Base-by-base conservation (phyloP, 2,797 vertebrate species). In the Acipenser ruthenus region DNA sequence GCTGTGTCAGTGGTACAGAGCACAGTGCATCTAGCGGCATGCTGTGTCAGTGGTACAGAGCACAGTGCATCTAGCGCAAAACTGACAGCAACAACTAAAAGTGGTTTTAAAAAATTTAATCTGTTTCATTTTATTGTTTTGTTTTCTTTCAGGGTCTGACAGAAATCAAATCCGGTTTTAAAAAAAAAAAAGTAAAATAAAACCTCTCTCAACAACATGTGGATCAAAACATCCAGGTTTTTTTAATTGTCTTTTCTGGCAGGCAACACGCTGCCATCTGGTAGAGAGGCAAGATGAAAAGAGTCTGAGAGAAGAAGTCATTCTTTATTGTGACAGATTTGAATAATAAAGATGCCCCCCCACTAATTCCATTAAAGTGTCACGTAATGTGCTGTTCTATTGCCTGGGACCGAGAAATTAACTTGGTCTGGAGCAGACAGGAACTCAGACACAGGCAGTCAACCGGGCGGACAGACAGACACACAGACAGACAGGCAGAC, bases 271-370 rank as follows among this genome's bases (percentile, higher is more conserved):
- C 59, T 53, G 69, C 73, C 84, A 84, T 84, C 78, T 60, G 70
- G 56, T 63, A 65, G 58, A 71, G 70, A 74, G 72, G 71, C 65
- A 66, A 70, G 74, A 55, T 65, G 62, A 75, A 68, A 70, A 76
- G 70, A 23, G 68, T 71, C 78, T 79, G 75, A 63, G 18, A 48
- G 64, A 66, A 70, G 72, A 77, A 37, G 23, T 37, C 63, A 64
- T 59, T 11, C 3, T 56, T 76, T 78, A 71, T 72, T 74, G 60
- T 65, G 73, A 75, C 77, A 76, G 70, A 68, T 60, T 56, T 70
- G 74, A 81, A 85, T 84, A 83, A 84, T 74, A 72, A 74, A 79
- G 79, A 82, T 74, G 77, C 75, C 75, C 79, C 70, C 61, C 70
- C 9, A 37, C 77, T 70, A 80, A 84, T 83, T 78, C 77, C 75